Percentiles rank a stretch among this genome's conserved stretches.
Conservation (phyloP, 1,140 invertebrate genomes). For the Drosophila lini region DNA sequence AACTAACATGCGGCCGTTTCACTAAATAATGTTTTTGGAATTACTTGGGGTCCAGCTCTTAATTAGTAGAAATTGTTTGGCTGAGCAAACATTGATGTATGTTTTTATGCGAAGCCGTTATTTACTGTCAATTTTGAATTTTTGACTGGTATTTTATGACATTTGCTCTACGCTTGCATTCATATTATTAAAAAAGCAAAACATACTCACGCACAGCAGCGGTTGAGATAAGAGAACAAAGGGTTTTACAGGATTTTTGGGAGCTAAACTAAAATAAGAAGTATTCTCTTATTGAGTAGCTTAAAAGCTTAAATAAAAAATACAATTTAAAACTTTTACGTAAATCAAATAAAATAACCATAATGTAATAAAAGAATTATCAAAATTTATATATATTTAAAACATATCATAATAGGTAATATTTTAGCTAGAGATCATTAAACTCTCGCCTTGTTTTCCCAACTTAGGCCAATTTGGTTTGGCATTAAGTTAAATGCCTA, state of each 20-base stretch:
- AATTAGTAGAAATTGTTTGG: conserved; percentile 2
- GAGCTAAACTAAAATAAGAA: not conserved
- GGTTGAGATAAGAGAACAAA: not conserved
- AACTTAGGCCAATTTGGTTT: not conserved
- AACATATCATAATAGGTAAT: not conserved
- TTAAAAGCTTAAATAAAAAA: not conserved
- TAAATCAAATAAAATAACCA: not conserved
- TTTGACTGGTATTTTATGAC: conserved; percentile 26
- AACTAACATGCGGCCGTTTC: conserved; percentile 1
- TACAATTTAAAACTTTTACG: not conserved
- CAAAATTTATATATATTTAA: not conserved
- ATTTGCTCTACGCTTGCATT: conserved; percentile 37
- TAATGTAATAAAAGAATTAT: not conserved
- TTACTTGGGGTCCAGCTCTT: conserved; percentile 1
- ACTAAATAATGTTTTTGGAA: conserved; percentile 4
- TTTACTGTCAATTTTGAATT: conserved; percentile 20
- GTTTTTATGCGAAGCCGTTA: not conserved
- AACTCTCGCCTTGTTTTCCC: not conserved
- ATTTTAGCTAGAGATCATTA: not conserved
- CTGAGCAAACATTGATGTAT: not conserved
- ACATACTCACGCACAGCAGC: not conserved
- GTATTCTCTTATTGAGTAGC: not conserved
- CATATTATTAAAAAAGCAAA: conserved; percentile 8
- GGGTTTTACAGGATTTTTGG: not conserved
- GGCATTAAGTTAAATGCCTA: not conserved